Evolutionary conservation across 2,113 vertebrate genomes (phyloP).

Genomic region (Scortum barcoo): DNA sequence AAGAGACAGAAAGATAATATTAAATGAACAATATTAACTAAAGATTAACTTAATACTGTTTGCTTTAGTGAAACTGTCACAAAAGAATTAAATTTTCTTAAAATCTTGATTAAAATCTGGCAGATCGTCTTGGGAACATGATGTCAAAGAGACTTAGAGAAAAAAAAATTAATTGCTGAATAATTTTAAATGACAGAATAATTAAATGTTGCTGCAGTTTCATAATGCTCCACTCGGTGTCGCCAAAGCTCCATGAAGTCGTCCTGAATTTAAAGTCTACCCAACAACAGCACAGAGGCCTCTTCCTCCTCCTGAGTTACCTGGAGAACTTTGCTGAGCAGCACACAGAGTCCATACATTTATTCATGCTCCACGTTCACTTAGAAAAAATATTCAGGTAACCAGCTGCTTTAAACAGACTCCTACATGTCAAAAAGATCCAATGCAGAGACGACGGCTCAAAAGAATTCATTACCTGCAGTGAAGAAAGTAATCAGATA

Average conservation of each 20-base stretch:
- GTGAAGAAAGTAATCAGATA: not conserved
- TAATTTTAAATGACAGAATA: not conserved
- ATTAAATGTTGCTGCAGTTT: slow-evolving; percentile 22
- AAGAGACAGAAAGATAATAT: no score
- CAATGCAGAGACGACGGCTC: not conserved
- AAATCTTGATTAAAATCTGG: no score
- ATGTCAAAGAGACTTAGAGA: no score
- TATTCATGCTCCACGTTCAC: not conserved
- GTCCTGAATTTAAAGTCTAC: slow-evolving; percentile 51
- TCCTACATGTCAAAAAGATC: not conserved
- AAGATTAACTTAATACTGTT: not conserved
- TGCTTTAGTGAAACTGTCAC: no score
- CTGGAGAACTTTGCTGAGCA: slow-evolving; percentile 7
- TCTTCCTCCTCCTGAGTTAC: not conserved
- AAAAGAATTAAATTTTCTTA: no score
- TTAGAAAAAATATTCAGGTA: not conserved
- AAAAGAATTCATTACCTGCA: not conserved
- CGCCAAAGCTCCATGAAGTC: slow-evolving; percentile 58
- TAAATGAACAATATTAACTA: not conserved
- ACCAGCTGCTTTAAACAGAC: not conserved
- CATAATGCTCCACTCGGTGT: slow-evolving; percentile 28
- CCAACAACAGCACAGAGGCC: slow-evolving; percentile 65
- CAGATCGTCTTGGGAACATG: no score
- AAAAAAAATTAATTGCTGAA: no score
- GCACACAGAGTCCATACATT: not conserved